phyloP scores from a whole-genome alignment of 2,888 invertebrate species.

The Drosophila recens region DNA sequence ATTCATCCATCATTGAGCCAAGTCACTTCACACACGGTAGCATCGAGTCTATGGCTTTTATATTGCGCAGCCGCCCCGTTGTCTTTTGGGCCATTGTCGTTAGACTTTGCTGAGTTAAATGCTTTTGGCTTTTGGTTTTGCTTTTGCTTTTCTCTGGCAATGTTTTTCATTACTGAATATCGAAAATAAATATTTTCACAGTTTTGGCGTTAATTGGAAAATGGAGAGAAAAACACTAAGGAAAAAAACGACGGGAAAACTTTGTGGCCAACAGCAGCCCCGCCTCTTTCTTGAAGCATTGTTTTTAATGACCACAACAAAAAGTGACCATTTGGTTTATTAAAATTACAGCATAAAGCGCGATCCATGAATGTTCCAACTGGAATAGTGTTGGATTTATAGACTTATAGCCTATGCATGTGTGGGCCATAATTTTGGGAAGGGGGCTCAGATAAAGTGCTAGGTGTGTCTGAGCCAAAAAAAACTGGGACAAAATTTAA shows the following conservation, averaged over 20 bases:
- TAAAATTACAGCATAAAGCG: conserved; percentile 31
- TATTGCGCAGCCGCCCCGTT: conserved; percentile 35
- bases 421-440: conserved; percentile 9
- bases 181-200: conserved; percentile 56
- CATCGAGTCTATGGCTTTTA: conserved; percentile 18
- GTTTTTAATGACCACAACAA: conserved; percentile 20
- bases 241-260: neutral
- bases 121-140: conserved; percentile 29
- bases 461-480: conserved; percentile 23
- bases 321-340: conserved; percentile 16
- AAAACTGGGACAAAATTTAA: conserved; percentile 46
- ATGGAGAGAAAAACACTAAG: conserved; percentile 18
- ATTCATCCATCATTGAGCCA: conserved; percentile 7
- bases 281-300: conserved; percentile 7
- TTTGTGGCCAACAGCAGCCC: neutral
- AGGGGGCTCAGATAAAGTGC: conserved; percentile 4
- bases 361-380: conserved; percentile 8
- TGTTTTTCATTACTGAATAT: conserved; percentile 37
- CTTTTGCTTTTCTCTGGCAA: conserved; percentile 17
- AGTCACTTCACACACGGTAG: conserved; percentile 28
- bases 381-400: conserved; percentile 4
- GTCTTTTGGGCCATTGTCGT: conserved; percentile 14
- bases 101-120: conserved; percentile 14
- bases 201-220: conserved; percentile 57
- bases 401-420: conserved; percentile 5